Conservation (phyloP, 2,888 invertebrate genomes). For the Augiades crinisus region DNA sequence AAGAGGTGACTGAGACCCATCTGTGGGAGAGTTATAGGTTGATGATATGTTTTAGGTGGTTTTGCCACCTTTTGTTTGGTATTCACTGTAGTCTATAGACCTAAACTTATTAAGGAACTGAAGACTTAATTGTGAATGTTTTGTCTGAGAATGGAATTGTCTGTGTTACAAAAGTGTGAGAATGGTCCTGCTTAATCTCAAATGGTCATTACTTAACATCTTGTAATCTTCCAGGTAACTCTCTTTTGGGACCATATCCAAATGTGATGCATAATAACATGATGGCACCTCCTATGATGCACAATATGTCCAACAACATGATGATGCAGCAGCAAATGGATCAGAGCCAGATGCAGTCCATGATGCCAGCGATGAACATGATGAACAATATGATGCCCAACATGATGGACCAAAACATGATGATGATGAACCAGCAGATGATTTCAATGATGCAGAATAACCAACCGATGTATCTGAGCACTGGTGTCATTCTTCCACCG, state of each 20-base stretch:
- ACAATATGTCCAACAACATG: conserved; percentile 29
- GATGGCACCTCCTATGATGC: background rate
- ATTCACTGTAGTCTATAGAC: too few relatives aligned
- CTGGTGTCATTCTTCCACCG: conserved; percentile 91
- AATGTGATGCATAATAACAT: conserved; percentile 40
- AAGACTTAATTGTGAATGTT: too few relatives aligned
- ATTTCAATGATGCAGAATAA: conserved; percentile 37
- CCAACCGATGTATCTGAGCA: conserved; percentile 80
- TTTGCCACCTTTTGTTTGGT: too few relatives aligned
- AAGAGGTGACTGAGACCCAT: too few relatives aligned
- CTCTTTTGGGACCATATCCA: conserved; percentile 1
- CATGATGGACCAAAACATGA: conserved; percentile 81
- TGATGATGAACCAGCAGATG: conserved; percentile 49
- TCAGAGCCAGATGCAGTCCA: conserved; percentile 40
- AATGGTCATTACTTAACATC: too few relatives aligned
- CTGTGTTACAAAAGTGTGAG: too few relatives aligned
- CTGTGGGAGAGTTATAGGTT: too few relatives aligned
- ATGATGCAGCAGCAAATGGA: conserved; percentile 41
- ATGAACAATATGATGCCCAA: conserved; percentile 59
- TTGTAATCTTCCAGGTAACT: too few relatives aligned
- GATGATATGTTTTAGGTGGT: too few relatives aligned
- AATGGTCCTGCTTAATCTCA: too few relatives aligned
- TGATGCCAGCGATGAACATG: conserved; percentile 39
- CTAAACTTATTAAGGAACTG: too few relatives aligned
- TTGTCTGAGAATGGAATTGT: too few relatives aligned